Evolutionary conservation across 2,888 invertebrate species (phyloP).

Genomic region (Onthophagus sagittarius): DNA sequence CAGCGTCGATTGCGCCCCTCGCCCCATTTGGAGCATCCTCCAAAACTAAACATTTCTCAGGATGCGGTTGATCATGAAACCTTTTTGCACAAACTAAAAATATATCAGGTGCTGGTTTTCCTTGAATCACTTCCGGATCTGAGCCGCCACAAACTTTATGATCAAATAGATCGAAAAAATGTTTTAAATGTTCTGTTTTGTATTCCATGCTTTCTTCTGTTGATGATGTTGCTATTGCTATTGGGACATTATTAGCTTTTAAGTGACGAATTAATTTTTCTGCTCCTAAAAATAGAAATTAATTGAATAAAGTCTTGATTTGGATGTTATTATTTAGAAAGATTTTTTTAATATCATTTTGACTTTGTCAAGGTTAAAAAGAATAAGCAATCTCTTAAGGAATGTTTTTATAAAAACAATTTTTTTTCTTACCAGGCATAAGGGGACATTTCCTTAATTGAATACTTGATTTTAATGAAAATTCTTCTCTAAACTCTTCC

Average conservation of each 20-base stretch:
- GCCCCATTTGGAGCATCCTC: slow-evolving; percentile 68
- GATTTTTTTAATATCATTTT: no score
- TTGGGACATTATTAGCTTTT: slow-evolving; percentile 57
- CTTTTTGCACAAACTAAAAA: slow-evolving; percentile 61
- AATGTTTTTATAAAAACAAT: no score
- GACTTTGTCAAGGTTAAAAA: no score
- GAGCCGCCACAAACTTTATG: slow-evolving; percentile 58
- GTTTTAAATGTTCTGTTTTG: slow-evolving; percentile 52
- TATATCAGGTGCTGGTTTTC: slow-evolving; percentile 71
- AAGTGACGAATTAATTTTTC: slow-evolving; percentile 59
- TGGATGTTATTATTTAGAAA: no score
- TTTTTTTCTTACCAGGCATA: slow-evolving; percentile 29
- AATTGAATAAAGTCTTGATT: neutral
- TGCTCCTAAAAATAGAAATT: slow-evolving; percentile 48
- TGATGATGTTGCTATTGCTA: slow-evolving; percentile 68
- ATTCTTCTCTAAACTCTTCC: slow-evolving; percentile 61
- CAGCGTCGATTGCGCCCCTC: slow-evolving; percentile 55
- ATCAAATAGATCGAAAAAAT: slow-evolving; percentile 52
- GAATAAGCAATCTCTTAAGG: no score
- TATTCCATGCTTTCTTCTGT: slow-evolving; percentile 54
- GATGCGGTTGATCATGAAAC: slow-evolving; percentile 54
- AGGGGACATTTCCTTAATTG: slow-evolving; percentile 27
- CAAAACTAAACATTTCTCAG: slow-evolving; percentile 56
- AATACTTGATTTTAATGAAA: slow-evolving; percentile 54
- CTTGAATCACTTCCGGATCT: slow-evolving; percentile 63